Percentiles rank a stretch among this genome's conserved stretches.
phyloP scores from a whole-genome alignment of 1,140 invertebrate species.

The Scaptodrosophila lebanonensis region DNA sequence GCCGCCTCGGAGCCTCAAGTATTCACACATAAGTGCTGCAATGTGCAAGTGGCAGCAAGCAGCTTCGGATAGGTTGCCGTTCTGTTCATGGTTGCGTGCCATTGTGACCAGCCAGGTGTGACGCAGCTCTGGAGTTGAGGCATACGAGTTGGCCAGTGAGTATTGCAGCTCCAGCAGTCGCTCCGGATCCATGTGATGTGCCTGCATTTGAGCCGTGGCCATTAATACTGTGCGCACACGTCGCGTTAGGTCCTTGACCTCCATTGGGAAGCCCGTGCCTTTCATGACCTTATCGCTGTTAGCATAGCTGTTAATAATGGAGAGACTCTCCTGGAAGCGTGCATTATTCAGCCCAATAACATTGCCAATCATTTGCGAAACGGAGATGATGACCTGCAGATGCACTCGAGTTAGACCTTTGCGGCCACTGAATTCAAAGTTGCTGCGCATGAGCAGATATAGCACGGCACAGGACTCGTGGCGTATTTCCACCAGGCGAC shows the following conservation, averaged over 20 bases:
- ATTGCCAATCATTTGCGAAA: conserved; percentile 93
- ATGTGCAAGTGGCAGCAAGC: conserved; percentile 94
- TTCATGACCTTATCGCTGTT: conserved; percentile 96
- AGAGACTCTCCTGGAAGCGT: conserved; percentile 93
- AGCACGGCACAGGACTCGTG: conserved; percentile 93
- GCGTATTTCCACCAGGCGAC: conserved; percentile 86
- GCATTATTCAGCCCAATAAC: conserved; percentile 91
- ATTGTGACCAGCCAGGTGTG: conserved; percentile 96
- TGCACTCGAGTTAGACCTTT: conserved; percentile 92
- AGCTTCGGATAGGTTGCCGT: conserved; percentile 82
- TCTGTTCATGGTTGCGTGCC: conserved; percentile 88
- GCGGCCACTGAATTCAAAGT: conserved; percentile 91
- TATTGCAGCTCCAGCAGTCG: conserved; percentile 95
- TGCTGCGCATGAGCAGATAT: conserved; percentile 94
- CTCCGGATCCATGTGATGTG: conserved; percentile 92
- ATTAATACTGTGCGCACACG: conserved; percentile 94
- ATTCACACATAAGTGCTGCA: conserved; percentile 94
- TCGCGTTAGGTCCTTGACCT: conserved; percentile 95
- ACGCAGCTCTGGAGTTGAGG: conserved; percentile 93
- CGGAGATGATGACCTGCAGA: conserved; percentile 93
- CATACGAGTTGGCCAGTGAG: conserved; percentile 95
- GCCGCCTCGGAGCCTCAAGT: conserved; percentile 87
- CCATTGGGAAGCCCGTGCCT: conserved; percentile 89
- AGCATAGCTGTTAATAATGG: conserved; percentile 94
- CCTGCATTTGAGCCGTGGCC: conserved; percentile 94